A percentile compares a stretch with the other conserved stretches of the same genome.
phyloP scores from a whole-genome alignment of 2,113 vertebrate genomes.

The Seriola aureovittata region DNA sequence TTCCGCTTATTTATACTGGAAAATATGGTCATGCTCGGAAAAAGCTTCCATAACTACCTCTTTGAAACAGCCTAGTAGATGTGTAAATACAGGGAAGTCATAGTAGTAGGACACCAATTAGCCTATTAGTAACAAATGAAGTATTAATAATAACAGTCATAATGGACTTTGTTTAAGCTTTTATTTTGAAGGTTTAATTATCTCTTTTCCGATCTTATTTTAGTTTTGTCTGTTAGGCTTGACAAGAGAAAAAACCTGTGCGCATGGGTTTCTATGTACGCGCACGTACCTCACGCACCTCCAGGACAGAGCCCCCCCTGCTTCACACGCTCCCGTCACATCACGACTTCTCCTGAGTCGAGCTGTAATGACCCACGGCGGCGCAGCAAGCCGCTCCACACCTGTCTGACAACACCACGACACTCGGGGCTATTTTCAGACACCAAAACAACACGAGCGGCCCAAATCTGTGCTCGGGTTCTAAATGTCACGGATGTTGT shows the following conservation, averaged over 20 bases:
- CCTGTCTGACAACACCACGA: neutral
- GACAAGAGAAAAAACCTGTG: neutral
- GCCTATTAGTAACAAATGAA: too few relatives aligned
- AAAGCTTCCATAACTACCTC: too few relatives aligned
- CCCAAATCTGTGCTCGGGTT: neutral
- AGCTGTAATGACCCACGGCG: neutral
- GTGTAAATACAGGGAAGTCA: too few relatives aligned
- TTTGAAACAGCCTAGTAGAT: too few relatives aligned
- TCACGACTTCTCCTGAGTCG: constrained; percentile 29
- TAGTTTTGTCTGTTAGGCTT: neutral
- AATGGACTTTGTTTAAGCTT: neutral
- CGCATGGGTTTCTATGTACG: neutral
- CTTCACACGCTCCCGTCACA: neutral
- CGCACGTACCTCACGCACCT: neutral
- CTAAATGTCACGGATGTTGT: too few relatives aligned
- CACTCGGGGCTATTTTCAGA: neutral
- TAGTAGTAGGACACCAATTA: too few relatives aligned
- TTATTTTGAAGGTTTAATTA: constrained; percentile 17
- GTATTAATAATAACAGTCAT: too few relatives aligned
- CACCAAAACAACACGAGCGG: neutral
- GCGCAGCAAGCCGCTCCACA: neutral
- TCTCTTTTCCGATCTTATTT: neutral
- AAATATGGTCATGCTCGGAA: too few relatives aligned
- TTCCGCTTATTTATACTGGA: too few relatives aligned
- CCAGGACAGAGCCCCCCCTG: neutral